A percentile compares a stretch with the other conserved stretches of the same genome.
phyloP scores from a whole-genome alignment of 2,888 invertebrate genomes.

The Suillia variegata region DNA sequence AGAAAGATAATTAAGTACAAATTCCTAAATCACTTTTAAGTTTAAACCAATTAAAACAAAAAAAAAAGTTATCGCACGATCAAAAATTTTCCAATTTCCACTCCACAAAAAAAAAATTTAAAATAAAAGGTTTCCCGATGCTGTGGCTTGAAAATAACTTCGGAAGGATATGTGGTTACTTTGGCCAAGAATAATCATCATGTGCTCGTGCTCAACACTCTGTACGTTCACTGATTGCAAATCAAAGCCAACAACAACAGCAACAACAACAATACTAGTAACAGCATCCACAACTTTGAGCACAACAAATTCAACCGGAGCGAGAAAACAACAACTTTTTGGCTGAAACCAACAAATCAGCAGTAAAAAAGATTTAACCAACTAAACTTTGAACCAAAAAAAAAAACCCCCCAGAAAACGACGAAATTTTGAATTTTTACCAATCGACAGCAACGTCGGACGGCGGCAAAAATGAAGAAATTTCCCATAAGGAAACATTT shows the following conservation, averaged over 20 bases:
- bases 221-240: constrained; percentile 85
- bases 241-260: constrained; percentile 51
- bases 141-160: constrained; percentile 96
- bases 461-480: constrained; percentile 25
- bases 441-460: too few relatives aligned
- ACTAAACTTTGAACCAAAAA: too few relatives aligned
- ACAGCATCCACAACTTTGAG: constrained; percentile 20
- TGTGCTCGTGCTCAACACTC: constrained; percentile 92
- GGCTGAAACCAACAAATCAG: constrained; percentile 16
- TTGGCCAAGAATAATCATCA: constrained; percentile 99
- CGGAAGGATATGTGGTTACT: constrained; percentile 94
- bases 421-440: constrained; percentile 33
- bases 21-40: too few relatives aligned
- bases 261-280: constrained; percentile 26
- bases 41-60: too few relatives aligned
- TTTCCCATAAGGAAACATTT: too few relatives aligned
- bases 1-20: too few relatives aligned
- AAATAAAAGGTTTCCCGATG: constrained; percentile 97
- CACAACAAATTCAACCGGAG: constrained; percentile 16
- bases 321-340: constrained; percentile 12
- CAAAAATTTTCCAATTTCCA: too few relatives aligned
- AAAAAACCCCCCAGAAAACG: constrained; percentile 26
- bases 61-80: too few relatives aligned
- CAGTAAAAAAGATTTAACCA: constrained; percentile 30
- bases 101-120: not conserved